Conservation (phyloP, 2,113 vertebrate species). For the Anthoscopus minutus region DNA sequence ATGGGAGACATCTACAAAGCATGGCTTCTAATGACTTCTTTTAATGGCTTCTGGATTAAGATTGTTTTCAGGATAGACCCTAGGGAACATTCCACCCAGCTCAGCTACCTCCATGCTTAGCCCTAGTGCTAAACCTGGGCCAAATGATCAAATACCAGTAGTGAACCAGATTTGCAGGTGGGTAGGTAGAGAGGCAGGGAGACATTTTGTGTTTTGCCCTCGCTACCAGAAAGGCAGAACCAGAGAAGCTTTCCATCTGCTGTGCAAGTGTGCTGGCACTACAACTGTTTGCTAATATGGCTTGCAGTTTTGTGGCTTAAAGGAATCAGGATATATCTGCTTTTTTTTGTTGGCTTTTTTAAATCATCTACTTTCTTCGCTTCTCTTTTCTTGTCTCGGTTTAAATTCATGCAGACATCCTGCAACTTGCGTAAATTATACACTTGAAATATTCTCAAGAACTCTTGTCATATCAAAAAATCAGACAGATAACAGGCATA, state of each 20-base stretch:
- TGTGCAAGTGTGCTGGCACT: background rate
- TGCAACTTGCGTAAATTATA: slow-evolving; percentile 22
- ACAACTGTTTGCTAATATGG: background rate
- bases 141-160: background rate
- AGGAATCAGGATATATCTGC: background rate
- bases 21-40: background rate
- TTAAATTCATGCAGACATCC: background rate
- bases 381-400: background rate
- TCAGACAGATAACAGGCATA: slow-evolving; percentile 24
- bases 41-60: background rate
- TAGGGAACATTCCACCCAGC: background rate
- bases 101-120: background rate
- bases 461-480: slow-evolving; percentile 25
- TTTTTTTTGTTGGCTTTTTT: background rate
- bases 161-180: background rate
- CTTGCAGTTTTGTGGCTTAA: background rate
- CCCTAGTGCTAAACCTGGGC: background rate
- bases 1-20: background rate
- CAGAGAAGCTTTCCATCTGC: slow-evolving; percentile 8
- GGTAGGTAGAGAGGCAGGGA: background rate
- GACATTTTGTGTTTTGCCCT: background rate
- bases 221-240: background rate
- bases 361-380: background rate
- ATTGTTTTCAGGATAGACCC: background rate
- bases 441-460: slow-evolving; percentile 9